Base-by-base conservation (phyloP, 2,113 vertebrate species). In the Paradisaea rubra region DNA sequence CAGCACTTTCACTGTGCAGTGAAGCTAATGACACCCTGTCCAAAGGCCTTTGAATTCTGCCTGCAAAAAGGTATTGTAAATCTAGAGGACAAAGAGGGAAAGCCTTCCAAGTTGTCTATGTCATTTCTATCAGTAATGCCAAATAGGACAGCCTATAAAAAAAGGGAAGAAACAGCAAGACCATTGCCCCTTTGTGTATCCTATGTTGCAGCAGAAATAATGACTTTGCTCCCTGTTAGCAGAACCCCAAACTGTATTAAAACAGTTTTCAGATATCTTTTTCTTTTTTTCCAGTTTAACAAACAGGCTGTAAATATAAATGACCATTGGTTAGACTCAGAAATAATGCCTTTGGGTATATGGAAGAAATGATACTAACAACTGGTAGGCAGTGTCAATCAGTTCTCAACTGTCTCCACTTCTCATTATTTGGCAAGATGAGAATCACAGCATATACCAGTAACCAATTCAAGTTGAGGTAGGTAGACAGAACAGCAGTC, bases 351-450 rank as follows among this genome's bases (percentile, higher is more conserved):
- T 79, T 33, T 83, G 72, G 91, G 84, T 35, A 89, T 41, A 59
- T 39, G 41, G 64, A 84, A 89, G 79, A 86, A 97, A 93, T 76
- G 24, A 96, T 80, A 96, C 64, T 80, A 95, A 94, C 94, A 97
- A 95, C 89, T 96, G 94, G 61, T 86, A 68, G 37, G 74, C 44
- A 91, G 23, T 79, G 45, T 95, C 96, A 94, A 77, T 86, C 61
- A 84, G 50, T 76, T 88, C 64, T 61, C 73, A 88, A 20, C 53
- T 85, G 89, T 93, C 15, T 94, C 61, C 35, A 33, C 39, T 93
- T 96, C 64, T 84, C 3, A 2, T 79, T 78, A 87, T 77, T 63
- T 92, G 68, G 31, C 50, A 89, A 39, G 9, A 87, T 47, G 15
- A 65, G 23, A 65, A 87, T 15, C 22, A 66, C 28, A 80, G 76